phyloP scores from a whole-genome alignment of 2,113 vertebrate species.

The Alosa alosa region DNA sequence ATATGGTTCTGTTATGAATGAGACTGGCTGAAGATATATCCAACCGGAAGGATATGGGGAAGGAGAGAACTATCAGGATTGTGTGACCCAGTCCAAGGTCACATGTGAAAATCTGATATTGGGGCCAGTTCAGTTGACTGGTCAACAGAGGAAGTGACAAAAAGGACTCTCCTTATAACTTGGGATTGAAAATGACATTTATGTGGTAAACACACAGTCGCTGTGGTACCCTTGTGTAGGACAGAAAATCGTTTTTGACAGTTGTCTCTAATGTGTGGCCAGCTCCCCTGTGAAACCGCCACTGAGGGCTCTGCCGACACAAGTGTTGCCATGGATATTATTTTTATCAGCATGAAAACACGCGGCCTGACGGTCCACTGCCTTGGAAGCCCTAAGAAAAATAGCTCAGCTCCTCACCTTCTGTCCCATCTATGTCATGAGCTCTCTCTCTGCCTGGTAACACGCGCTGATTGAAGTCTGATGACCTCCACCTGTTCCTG shows the following conservation, averaged over 20 bases:
- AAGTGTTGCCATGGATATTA: conserved; percentile 51
- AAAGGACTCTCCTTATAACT: neutral
- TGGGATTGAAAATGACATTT: neutral
- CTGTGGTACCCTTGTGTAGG: conserved; percentile 39
- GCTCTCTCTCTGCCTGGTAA: too few relatives aligned
- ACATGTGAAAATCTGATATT: neutral
- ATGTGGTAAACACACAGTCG: conserved; percentile 5
- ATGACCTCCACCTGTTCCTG: too few relatives aligned
- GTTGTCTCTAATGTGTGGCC: conserved; percentile 57
- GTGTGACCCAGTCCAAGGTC: conserved; percentile 1
- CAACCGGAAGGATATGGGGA: neutral
- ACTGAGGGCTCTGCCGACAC: conserved; percentile 36
- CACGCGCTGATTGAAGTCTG: too few relatives aligned
- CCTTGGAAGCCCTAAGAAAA: conserved; percentile 43
- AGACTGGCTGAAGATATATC: neutral
- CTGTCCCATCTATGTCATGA: conserved; percentile 39
- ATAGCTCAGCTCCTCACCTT: conserved; percentile 32
- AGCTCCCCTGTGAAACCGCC: conserved; percentile 42
- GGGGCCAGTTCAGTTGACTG: neutral
- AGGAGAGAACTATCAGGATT: neutral
- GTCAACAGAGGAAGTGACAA: conserved; percentile 13
- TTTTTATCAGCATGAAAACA: conserved; percentile 56
- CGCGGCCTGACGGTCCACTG: conserved; percentile 40
- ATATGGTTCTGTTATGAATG: neutral
- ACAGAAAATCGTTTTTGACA: conserved; percentile 49